Conservation (phyloP, 2,113 vertebrate species). For the Euleptes europaea region DNA sequence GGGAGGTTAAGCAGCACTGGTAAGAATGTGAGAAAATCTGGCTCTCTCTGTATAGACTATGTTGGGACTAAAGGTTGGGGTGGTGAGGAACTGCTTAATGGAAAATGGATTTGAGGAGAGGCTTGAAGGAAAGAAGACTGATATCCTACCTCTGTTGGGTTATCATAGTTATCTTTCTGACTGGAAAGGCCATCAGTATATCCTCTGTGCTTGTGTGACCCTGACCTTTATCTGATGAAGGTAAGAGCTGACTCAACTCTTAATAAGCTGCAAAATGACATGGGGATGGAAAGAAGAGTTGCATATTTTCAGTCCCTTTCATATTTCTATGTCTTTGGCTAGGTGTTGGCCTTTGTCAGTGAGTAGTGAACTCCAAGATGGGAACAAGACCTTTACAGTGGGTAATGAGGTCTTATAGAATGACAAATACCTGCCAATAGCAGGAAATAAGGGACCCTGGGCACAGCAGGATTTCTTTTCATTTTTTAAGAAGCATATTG, state of each 20-base stretch:
- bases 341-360: not conserved
- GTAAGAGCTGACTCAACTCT: constrained; percentile 8
- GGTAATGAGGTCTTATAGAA: no score
- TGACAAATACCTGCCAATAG: not conserved
- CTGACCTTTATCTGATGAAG: constrained; percentile 14
- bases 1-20: not conserved
- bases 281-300: not conserved
- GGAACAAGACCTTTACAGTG: not conserved
- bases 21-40: not conserved
- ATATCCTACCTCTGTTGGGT: not conserved
- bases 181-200: not conserved
- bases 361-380: not conserved
- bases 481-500: not conserved
- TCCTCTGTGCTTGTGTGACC: not conserved
- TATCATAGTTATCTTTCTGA: not conserved
- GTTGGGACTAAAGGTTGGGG: not conserved
- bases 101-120: not conserved
- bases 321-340: not conserved
- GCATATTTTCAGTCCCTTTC: not conserved
- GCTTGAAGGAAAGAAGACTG: not conserved
- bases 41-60: not conserved
- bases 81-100: not conserved
- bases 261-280: not conserved
- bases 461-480: not conserved
- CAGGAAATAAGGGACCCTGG: not conserved